Base-by-base conservation (phyloP, 2,888 invertebrate species). In the Eugnorisma glareosa region DNA sequence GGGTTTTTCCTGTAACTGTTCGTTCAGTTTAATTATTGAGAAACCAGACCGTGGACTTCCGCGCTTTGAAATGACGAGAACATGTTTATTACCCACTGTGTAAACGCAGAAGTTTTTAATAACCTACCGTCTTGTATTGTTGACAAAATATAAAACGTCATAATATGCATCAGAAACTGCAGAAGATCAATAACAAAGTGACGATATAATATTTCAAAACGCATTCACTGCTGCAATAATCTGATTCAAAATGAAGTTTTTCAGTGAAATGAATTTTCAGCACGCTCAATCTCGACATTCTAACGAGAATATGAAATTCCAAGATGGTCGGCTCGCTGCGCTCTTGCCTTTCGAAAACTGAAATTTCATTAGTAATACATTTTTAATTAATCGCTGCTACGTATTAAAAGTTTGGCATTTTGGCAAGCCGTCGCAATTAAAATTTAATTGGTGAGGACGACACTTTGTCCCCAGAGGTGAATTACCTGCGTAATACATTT, bases 361-460 rank as follows among this genome's bases (percentile, higher is more conserved):
- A 88, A 91, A 92, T 93, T 92, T 91, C 89, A 92, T 92, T 91
- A 89, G 87, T 90, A 89, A 92, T 91, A 91, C 91, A 91, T 93
- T 91, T 94, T 93, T 93, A 94, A 93, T 93, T 93, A 93, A 92
- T 92, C 87, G 88, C 82, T 86, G 84, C 80, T 84, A 90, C 88
- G 91, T 91, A 91, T 93, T 91, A 91, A 92, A 93, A 94, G 90
- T 92, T 93, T 82, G 91, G 76, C 89, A 86, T 90, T 89, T 90
- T 87, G 86, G 87, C 87, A 87, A 85, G 89, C 83, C 85, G 85
- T 88, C 87, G 80, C 79, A 81, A 83, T 89, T 89, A 88, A 89
- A 90, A 89, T 91, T 89, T 88, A 91, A 92, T 90, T 89, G 87
- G 88, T 75, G 72, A 83, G 83, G 86, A 88, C 83, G 91, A 90